Conservation (phyloP, 1,140 invertebrate species). For the Philotrypesis tridentata region DNA sequence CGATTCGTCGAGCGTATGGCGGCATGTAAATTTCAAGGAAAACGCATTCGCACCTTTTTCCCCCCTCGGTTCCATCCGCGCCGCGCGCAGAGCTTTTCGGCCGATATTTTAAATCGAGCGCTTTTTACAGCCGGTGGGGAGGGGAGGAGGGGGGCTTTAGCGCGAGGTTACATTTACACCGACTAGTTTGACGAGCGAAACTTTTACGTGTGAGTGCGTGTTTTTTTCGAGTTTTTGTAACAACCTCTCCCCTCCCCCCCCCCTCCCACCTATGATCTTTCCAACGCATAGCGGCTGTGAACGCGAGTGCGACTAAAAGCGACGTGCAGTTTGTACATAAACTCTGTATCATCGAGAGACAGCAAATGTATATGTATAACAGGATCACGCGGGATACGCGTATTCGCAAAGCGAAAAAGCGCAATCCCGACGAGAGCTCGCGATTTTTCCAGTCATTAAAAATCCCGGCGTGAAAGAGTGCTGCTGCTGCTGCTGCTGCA, state of each 20-base stretch:
- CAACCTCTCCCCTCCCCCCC: too few relatives aligned
- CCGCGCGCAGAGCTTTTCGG: neutral
- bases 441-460: too few relatives aligned
- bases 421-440: too few relatives aligned
- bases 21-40: neutral
- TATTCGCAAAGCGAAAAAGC: too few relatives aligned
- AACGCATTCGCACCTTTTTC: neutral
- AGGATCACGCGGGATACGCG: too few relatives aligned
- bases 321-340: neutral
- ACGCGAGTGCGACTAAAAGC: constrained; percentile 13
- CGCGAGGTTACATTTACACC: neutral
- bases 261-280: too few relatives aligned
- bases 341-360: neutral
- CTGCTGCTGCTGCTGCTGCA: too few relatives aligned
- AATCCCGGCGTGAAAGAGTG: too few relatives aligned
- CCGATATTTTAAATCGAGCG: constrained; percentile 27
- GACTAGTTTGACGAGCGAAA: too few relatives aligned
- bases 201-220: neutral
- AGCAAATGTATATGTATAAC: neutral
- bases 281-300: neutral
- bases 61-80: too few relatives aligned
- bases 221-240: constrained; percentile 20
- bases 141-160: constrained; percentile 26
- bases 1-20: too few relatives aligned
- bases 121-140: constrained; percentile 19